These are phyloP conservation scores for Lydus trimaculatus DNA, from an alignment of 2,888 invertebrate genomes.

Conservation along the genomic window DNA sequence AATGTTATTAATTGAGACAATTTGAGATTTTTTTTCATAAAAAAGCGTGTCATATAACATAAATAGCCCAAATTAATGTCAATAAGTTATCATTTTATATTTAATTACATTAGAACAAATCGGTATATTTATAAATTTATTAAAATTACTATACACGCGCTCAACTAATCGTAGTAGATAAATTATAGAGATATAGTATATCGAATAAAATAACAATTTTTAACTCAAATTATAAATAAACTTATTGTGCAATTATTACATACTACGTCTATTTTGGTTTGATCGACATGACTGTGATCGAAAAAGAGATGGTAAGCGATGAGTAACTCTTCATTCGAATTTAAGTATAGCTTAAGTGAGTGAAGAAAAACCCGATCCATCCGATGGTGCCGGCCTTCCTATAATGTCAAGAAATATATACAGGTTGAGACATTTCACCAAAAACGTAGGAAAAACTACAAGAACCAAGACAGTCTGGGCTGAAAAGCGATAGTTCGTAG, in stretches of 20 bases:
- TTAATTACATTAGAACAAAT: slow-evolving; percentile 1
- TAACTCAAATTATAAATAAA: background rate
- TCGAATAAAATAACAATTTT: background rate
- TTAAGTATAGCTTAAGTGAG: too few species aligned
- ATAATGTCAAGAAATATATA: too few species aligned
- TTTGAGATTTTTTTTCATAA: background rate
- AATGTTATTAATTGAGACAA: background rate
- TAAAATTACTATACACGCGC: background rate
- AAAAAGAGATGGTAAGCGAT: too few species aligned
- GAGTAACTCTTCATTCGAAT: too few species aligned
- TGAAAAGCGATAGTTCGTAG: too few species aligned
- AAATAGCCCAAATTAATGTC: background rate
- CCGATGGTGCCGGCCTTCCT: too few species aligned
- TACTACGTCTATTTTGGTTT: background rate
- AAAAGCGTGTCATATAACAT: background rate
- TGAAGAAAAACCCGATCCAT: too few species aligned
- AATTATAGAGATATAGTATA: background rate
- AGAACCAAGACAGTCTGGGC: too few species aligned
- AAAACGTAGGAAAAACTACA: too few species aligned
- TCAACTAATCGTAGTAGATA: background rate
- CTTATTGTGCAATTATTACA: background rate
- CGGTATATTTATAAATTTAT: background rate
- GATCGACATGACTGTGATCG: too few species aligned
- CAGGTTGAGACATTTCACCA: too few species aligned
- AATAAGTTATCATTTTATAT: slow-evolving; percentile 2